Evolutionary conservation across 2,113 vertebrate species (phyloP).

Genomic region (Prunella fulvescens): DNA sequence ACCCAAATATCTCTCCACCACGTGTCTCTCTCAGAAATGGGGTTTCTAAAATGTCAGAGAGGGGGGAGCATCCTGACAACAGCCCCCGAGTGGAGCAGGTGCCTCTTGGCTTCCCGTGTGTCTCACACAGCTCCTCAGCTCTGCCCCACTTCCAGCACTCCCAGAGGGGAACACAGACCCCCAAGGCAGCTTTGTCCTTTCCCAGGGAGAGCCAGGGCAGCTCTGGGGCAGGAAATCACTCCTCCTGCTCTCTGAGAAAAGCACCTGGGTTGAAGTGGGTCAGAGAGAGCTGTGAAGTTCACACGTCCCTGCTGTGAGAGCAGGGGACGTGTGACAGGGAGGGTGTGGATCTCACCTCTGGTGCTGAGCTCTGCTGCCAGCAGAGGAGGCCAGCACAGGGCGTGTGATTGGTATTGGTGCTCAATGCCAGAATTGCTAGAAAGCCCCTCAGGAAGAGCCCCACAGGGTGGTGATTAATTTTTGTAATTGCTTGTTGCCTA

Average conservation of each 20-base stretch:
- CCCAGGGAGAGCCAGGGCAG: not conserved
- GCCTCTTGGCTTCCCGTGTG: not conserved
- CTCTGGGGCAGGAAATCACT: not conserved
- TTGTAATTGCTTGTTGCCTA: not conserved
- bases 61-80: not conserved
- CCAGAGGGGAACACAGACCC: rapidly evolving
- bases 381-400: not conserved
- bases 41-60: not conserved
- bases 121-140: not conserved
- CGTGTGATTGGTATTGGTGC: not conserved
- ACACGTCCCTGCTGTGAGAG: not conserved
- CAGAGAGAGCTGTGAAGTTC: not conserved
- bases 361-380: not conserved
- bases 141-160: not conserved
- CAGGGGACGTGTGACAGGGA: not conserved
- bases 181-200: not conserved
- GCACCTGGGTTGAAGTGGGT: not conserved
- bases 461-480: rapidly evolving
- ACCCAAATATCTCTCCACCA: not conserved
- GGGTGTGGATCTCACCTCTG: not conserved
- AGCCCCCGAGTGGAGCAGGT: not conserved
- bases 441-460: not conserved
- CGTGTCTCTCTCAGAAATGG: not conserved
- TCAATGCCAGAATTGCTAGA: not conserved
- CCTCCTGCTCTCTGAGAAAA: not conserved